Conservation (phyloP, 2,113 vertebrate genomes). For the Ellobius talpinus region DNA sequence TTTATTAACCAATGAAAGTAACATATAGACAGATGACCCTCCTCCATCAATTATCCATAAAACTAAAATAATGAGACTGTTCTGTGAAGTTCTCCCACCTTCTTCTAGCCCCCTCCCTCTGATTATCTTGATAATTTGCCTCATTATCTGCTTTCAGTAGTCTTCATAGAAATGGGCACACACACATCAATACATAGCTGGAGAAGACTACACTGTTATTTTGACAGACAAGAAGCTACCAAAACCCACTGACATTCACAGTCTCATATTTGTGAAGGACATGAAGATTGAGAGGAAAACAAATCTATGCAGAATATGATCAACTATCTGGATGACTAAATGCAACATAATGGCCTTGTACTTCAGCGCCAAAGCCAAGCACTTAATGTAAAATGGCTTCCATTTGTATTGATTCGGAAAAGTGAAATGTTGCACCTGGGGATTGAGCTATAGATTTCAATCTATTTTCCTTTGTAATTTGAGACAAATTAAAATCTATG, state of each 20-base stretch:
- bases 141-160: not conserved
- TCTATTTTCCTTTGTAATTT: slow-evolving; percentile 71
- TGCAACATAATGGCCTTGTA: slow-evolving; percentile 28
- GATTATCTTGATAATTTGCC: not conserved
- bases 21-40: too few relatives aligned
- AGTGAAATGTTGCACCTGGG: slow-evolving; percentile 60
- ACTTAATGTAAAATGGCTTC: slow-evolving; percentile 74
- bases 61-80: not conserved
- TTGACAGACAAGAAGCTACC: not conserved
- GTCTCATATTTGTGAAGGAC: slow-evolving; percentile 11
- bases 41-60: too few relatives aligned
- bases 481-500: slow-evolving; percentile 61
- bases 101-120: not conserved
- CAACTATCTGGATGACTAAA: slow-evolving; percentile 35
- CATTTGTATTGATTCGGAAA: slow-evolving; percentile 78
- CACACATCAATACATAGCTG: not conserved
- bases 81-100: not conserved
- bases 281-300: slow-evolving; percentile 49
- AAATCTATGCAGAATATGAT: not conserved
- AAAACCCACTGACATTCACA: not conserved
- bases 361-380: slow-evolving; percentile 53
- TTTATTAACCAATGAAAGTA: too few relatives aligned
- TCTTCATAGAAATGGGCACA: not conserved
- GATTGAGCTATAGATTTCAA: slow-evolving; percentile 67
- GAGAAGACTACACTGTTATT: not conserved